Percentiles rank a stretch among this genome's conserved stretches.
phyloP scores from a whole-genome alignment of 2,888 invertebrate genomes.

The Parnassius apollo region DNA sequence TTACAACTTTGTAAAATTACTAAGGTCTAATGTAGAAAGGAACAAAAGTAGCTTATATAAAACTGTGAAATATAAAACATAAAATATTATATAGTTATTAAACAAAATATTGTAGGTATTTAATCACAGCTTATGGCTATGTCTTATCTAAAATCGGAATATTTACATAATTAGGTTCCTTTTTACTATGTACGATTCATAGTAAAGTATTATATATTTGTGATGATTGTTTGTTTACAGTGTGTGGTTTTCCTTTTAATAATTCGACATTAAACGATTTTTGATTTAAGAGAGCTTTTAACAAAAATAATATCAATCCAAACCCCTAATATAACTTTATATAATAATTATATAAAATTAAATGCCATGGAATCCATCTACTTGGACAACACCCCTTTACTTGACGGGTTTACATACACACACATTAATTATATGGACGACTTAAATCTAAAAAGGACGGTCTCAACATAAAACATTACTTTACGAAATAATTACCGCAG shows the following conservation, averaged over 20 bases:
- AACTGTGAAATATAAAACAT: constrained; percentile 8
- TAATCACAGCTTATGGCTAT: constrained; percentile 17
- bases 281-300: constrained; percentile 35
- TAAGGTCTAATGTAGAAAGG: constrained; percentile 16
- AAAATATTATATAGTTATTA: constrained; percentile 10
- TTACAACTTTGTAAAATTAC: constrained; percentile 32
- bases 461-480: constrained; percentile 50
- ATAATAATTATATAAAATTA: no score
- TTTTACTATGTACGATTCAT: constrained; percentile 23
- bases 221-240: constrained; percentile 28
- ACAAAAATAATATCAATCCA: constrained; percentile 32
- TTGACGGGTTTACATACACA: constrained; percentile 14
- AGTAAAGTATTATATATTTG: constrained; percentile 8
- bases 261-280: constrained; percentile 15
- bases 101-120: constrained; percentile 12
- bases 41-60: constrained; percentile 23
- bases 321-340: constrained; percentile 26
- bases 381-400: constrained; percentile 22
- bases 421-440: constrained; percentile 20
- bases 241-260: constrained; percentile 16
- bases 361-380: constrained; percentile 45
- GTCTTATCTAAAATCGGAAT: constrained; percentile 23
- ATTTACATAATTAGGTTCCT: constrained; percentile 19
- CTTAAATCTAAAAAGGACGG: constrained; percentile 62
- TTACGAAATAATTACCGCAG: constrained; percentile 4